These are phyloP conservation scores for Redunca redunca DNA, from an alignment of 2,113 vertebrate species.

Conservation along the genomic window DNA sequence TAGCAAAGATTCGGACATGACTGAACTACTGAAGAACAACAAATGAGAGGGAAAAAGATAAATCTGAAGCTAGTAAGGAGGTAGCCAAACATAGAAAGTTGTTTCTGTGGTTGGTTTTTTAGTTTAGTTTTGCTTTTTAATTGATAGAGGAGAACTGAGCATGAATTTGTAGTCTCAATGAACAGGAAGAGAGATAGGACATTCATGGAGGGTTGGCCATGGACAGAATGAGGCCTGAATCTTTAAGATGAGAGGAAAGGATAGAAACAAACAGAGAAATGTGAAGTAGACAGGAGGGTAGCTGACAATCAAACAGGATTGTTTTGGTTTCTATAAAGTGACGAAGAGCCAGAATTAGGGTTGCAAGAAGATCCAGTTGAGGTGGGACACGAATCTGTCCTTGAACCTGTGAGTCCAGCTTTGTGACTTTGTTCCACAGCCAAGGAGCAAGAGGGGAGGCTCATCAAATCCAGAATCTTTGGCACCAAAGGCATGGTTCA, in stretches of 20 bases:
- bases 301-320: not conserved
- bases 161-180: not conserved
- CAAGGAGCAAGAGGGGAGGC: not conserved
- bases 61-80: not conserved
- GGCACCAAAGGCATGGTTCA: not conserved
- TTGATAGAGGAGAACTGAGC: not conserved
- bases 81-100: not conserved
- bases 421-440: not conserved
- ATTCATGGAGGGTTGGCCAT: not conserved
- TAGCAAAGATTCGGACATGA: not conserved
- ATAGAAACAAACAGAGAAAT: not conserved
- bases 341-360: not conserved
- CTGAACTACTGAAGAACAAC: not conserved
- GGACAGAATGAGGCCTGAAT: not conserved
- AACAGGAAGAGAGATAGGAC: not conserved
- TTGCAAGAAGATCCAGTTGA: not conserved
- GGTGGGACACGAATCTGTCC: not conserved
- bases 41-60: not conserved
- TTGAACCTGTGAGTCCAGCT: not conserved
- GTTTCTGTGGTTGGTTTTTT: not conserved
- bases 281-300: not conserved
- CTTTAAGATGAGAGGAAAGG: not conserved
- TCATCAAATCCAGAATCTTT: not conserved
- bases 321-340: not conserved
- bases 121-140: not conserved